A percentile compares a stretch with the other conserved stretches of the same genome.
phyloP scores from a whole-genome alignment of 2,113 vertebrate species.

The Kryptolebias marmoratus region DNA sequence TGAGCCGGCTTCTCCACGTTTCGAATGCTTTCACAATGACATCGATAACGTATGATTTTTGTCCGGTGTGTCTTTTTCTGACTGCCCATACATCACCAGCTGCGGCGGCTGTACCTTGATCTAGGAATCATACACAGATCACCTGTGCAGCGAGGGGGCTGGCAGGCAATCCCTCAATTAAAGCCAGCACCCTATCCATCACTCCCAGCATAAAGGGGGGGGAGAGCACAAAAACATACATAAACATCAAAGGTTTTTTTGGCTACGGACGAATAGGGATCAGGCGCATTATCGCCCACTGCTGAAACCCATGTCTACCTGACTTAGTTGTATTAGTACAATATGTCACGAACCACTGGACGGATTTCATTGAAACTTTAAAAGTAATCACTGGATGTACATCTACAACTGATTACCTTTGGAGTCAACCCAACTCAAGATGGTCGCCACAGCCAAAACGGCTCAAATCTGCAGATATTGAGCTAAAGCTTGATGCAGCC shows the following conservation, averaged over 20 bases:
- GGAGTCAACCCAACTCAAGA: too few relatives aligned
- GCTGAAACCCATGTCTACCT: too few relatives aligned
- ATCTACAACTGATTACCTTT: too few relatives aligned
- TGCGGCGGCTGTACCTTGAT: conserved; percentile 47
- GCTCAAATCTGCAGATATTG: too few relatives aligned
- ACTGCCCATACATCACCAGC: conserved; percentile 63
- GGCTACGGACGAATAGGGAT: background rate
- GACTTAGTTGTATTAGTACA: too few relatives aligned
- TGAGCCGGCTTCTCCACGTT: background rate
- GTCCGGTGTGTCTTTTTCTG: conserved; percentile 32
- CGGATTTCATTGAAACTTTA: too few relatives aligned
- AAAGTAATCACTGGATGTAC: too few relatives aligned
- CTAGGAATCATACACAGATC: conserved; percentile 68
- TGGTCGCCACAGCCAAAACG: too few relatives aligned
- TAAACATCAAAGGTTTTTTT: background rate
- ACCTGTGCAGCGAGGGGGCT: conserved; percentile 55
- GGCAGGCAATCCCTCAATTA: conserved; percentile 64
- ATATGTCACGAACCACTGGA: too few relatives aligned
- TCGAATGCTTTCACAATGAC: conserved; percentile 7
- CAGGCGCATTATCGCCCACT: too few relatives aligned
- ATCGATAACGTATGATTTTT: conserved; percentile 28
- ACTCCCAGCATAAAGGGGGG: conserved; percentile 34
- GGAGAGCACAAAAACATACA: background rate
- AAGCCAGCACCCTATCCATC: conserved; percentile 55
- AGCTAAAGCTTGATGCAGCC: too few relatives aligned